phyloP scores from a whole-genome alignment of 2,113 vertebrate species.

The Megatriorchis doriae region DNA sequence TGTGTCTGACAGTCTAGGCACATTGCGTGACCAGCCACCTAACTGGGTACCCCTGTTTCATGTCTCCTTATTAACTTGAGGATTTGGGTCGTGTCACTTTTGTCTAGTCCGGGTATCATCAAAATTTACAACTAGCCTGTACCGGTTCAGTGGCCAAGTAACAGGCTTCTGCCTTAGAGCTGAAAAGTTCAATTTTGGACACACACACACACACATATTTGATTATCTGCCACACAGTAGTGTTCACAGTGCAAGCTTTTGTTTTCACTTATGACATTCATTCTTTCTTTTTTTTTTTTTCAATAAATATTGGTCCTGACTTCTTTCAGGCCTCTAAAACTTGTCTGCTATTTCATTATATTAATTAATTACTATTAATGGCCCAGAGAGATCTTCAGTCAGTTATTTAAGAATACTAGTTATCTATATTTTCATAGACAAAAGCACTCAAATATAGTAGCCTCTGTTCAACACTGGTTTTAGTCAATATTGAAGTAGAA shows the following conservation, averaged over 20 bases:
- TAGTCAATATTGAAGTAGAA: background rate
- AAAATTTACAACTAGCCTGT: background rate
- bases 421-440: background rate
- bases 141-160: background rate
- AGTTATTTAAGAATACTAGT: background rate
- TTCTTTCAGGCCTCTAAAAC: background rate
- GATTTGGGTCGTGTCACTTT: fast-evolving
- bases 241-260: background rate
- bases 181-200: background rate
- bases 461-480: background rate
- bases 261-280: background rate
- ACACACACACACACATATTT: background rate
- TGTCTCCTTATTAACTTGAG: background rate
- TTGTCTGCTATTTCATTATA: background rate
- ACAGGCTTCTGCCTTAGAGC: background rate
- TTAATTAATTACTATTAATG: background rate
- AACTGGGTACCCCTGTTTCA: background rate
- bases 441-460: background rate
- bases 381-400: background rate
- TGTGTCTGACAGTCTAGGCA: background rate
- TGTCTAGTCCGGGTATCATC: background rate
- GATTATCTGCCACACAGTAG: background rate
- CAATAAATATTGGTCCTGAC: background rate
- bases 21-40: background rate
- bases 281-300: background rate